Evolutionary conservation across 1,140 invertebrate species (phyloP).

Genomic region (Drosophila jambulina): DNA sequence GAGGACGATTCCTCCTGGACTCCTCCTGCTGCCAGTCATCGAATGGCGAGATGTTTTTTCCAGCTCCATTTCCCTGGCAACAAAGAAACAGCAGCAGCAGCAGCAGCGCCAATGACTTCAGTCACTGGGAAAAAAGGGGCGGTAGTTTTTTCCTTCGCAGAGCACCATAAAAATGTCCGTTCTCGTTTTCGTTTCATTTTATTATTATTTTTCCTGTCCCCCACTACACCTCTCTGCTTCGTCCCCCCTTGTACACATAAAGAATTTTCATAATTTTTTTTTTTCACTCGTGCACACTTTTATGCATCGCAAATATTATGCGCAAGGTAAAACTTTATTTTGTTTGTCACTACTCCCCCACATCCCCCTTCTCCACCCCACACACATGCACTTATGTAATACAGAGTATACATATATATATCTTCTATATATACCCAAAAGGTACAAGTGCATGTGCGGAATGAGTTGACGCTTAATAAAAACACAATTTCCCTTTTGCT

Average conservation of each 20-base stretch:
- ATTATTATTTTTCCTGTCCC: conserved; percentile 37
- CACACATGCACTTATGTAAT: conserved; percentile 17
- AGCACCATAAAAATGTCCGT: conserved; percentile 59
- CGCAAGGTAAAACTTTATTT: conserved; percentile 48
- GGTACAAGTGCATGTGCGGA: conserved; percentile 10
- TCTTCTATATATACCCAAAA: neutral
- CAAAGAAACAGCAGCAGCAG: conserved; percentile 26
- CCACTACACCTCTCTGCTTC: neutral
- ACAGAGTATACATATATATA: neutral
- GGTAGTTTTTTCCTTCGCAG: conserved; percentile 35
- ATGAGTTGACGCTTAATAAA: conserved; percentile 40
- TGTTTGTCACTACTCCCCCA: conserved; percentile 15
- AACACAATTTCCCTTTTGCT: conserved; percentile 17
- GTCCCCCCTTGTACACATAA: conserved; percentile 29
- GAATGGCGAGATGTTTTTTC: conserved; percentile 34
- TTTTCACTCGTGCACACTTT: conserved; percentile 31
- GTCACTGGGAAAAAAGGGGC: conserved; percentile 23
- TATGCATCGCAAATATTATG: conserved; percentile 44
- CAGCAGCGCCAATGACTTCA: conserved; percentile 40
- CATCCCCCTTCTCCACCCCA: neutral
- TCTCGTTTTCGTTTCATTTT: conserved; percentile 63
- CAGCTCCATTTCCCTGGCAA: conserved; percentile 34
- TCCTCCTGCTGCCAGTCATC: conserved; percentile 20
- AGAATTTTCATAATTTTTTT: conserved; percentile 47
- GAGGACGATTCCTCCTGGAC: neutral